Conservation (phyloP, 37 sponge, comb jelly and placozoan species). For the Mnemiopsis leidyi region DNA sequence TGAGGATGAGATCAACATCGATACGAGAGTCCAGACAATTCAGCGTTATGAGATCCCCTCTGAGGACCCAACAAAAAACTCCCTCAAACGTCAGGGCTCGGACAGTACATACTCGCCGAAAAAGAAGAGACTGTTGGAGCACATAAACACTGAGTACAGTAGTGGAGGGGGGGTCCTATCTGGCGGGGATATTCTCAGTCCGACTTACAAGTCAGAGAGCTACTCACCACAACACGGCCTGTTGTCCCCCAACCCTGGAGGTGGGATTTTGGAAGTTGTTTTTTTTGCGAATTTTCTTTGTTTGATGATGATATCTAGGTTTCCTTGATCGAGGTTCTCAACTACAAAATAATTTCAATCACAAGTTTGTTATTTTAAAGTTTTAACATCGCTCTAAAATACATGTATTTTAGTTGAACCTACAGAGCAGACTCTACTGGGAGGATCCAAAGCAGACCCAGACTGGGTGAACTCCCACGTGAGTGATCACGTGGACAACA, state of each 20-base stretch:
- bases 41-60: not conserved
- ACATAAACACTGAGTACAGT: slow-evolving; percentile 28
- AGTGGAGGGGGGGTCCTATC: not conserved
- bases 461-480: slow-evolving; percentile 28
- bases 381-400: too few relatives aligned
- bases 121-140: not conserved
- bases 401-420: not conserved
- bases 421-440: not conserved
- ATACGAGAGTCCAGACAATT: slow-evolving; percentile 14
- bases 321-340: too few relatives aligned
- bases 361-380: too few relatives aligned
- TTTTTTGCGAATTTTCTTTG: too few relatives aligned
- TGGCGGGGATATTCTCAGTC: slow-evolving; percentile 3
- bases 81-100: not conserved
- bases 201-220: not conserved
- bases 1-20: slow-evolving; percentile 43
- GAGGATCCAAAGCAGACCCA: not conserved
- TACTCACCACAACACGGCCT: slow-evolving; percentile 23
- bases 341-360: too few relatives aligned
- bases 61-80: not conserved
- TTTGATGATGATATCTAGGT: too few relatives aligned
- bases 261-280: too few relatives aligned
- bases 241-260: not conserved
- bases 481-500: not conserved
- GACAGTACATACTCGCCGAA: slow-evolving; percentile 3